phyloP scores from a whole-genome alignment of 2,113 vertebrate species.

The rabbit (Oryctolagus cuniculus) region mOryCun1.1 NC_091438.1:147321001-147321500 shows the following conservation, averaged over 20 bases:
- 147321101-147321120: background rate
- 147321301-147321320: background rate
- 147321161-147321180: background rate
- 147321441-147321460: background rate
- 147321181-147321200: background rate
- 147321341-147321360: background rate
- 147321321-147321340: background rate
- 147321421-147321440: background rate
- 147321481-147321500: background rate
- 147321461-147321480: no score
- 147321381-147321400: background rate
- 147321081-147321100: background rate
- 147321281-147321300: background rate
- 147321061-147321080: background rate
- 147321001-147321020: no score
- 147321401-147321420: background rate
- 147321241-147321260: background rate
- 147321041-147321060: background rate
- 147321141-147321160: background rate
- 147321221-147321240: background rate
- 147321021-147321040: background rate
- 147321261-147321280: background rate
- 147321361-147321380: background rate
- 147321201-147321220: background rate
- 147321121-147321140: background rate